Evolutionary conservation across 2,797 vertebrate species (phyloP).

Genomic region (Simalia tracyae): DNA sequence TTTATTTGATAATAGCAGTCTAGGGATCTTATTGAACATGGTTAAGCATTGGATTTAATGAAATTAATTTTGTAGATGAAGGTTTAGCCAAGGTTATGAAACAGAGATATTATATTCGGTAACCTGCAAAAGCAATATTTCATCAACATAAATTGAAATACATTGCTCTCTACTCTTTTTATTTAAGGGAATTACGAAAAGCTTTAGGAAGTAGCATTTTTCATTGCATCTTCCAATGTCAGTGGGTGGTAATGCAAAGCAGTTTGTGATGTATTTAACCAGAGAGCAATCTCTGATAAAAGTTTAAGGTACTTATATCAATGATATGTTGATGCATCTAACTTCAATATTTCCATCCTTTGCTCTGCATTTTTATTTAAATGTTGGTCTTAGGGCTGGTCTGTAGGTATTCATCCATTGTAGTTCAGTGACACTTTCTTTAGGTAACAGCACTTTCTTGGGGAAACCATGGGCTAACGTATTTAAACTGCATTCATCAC

Average conservation of each 20-base stretch:
- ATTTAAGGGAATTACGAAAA: constrained; percentile 42
- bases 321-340: constrained; percentile 39
- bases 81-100: constrained; percentile 56
- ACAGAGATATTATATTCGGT: constrained; percentile 52
- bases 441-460: neutral
- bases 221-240: constrained; percentile 38
- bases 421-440: neutral
- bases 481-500: neutral
- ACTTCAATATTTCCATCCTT: constrained; percentile 10
- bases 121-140: constrained; percentile 49
- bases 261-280: constrained; percentile 44
- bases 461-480: neutral
- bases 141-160: constrained; percentile 49
- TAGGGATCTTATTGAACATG: constrained; percentile 53
- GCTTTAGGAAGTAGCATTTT: constrained; percentile 40
- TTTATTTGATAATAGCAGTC: constrained; percentile 44
- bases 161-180: constrained; percentile 42
- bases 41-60: constrained; percentile 65
- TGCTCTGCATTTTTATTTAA: constrained; percentile 42
- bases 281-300: constrained; percentile 33
- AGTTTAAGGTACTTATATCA: constrained; percentile 41
- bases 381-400: constrained; percentile 8
- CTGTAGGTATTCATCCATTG: constrained; percentile 27
- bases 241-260: constrained; percentile 48
- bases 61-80: constrained; percentile 59